Evolutionary conservation across 30 jellyfish, hydroid and myxozoan genomes (phyloP), one percentile per base, ranked within the genome.

Genomic region (Pelagia noctiluca): DNA sequence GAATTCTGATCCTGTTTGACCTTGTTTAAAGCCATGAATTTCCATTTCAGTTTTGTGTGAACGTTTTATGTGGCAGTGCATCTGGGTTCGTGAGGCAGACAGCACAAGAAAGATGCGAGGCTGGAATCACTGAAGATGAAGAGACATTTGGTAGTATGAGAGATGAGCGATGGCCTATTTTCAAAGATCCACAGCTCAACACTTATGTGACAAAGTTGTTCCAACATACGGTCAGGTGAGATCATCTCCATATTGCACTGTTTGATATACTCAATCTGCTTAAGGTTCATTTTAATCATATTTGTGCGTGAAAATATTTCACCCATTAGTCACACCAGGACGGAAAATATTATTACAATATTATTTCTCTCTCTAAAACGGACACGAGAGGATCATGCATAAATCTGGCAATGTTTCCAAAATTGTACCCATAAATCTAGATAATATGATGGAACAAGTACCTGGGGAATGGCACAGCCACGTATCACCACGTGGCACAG

Each of bases 61-160:
- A 94, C 80, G 32, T 94, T 1, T 80, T 94, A 2, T 83, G 96
- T 65, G 99, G 99, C 19, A 76, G 97, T 33, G 73, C 94, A 30
- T 80, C 84, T 3, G 36, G 76, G 63, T 69, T 35, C 38, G 71
- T 94, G 36, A 80, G 87, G 10, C 83, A 80, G 71, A 84, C 63
- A 26, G 96, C 96, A 26, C 87, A 48, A 35, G 88, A 60, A 13
- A 35, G 96, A 53, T 73, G 37, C 33, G 96, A 85, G 54, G 50
- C 92, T 18, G 83, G 92, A 22, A 65, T 60, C 13, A 63, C 88
- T 25, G 93, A 88, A n/a, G 86, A 79, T 38, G 93, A 75, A 4
- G 95, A 82, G 32, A 50, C 87, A 31, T 87, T 78, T 34, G 92
- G 89, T 26, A 71, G 87, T 23, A 75, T 77, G 74, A 72, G 77